Evolutionary conservation across 1,140 invertebrate genomes (phyloP), one percentile per base, ranked within the genome.

Genomic region (Drosophila ficusphila): DNA sequence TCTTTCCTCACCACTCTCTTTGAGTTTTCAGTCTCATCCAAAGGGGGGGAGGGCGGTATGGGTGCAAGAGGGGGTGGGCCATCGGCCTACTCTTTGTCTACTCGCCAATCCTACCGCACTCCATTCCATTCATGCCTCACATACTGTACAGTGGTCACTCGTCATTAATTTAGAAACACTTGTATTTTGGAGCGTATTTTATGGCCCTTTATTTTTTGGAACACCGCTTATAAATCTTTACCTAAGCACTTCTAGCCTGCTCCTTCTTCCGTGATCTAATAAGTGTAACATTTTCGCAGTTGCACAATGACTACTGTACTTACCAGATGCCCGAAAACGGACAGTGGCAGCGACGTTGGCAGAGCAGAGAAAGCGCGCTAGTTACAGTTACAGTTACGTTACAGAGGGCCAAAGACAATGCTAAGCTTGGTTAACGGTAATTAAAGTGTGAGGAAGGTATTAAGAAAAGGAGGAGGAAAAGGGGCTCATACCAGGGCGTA

Each of bases 301-400:
- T 38, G 6, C 0, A 1, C 14, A 21, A 36, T 36, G 14, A 8
- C 16, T n/a, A 49, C 62, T 64, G 58, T 61, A 11, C 8, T 41
- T 61, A 39, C 25, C n/a, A 48, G 44, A 49, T 25, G 54, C 39
- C 62, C 64, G 29, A 68, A 68, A 68, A 68, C 64, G 61, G 46
- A 67, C 61, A 67, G 42, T 38, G 18, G 38, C 38, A 11, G 38
- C 38, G n/a, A 14, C 52, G 18, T 39, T 21, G 36, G 38, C 33
- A 38, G 51, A 44, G 29, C 51, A 47, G 34, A 85, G 79, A 83
- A 83, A 83, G 79, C 81, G 67, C 67, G 60, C 71, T 79, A 79
- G 81, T 79, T 83, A 83, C 79, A 79, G 65, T 83, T 83, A 74
- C 77, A 81, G 54, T 76, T 64, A 61, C 60, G 60, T 64, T 64